Evolutionary conservation across 2,797 vertebrate genomes (phyloP), one percentile per base, ranked within the genome.

Genomic region (Halcyon leucocephala): DNA sequence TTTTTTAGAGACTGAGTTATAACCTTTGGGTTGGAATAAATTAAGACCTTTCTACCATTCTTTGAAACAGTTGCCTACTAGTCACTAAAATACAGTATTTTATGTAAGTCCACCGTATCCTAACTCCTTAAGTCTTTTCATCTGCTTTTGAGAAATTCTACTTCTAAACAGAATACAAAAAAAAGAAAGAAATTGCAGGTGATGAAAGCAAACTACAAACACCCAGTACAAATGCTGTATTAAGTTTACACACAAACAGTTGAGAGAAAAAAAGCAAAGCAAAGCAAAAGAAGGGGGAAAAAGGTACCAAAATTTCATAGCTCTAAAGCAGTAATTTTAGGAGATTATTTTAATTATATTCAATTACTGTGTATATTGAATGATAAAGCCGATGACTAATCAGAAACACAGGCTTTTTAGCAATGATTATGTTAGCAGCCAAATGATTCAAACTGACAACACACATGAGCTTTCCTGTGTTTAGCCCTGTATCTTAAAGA

Each of bases 331-430:
- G 94, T 73, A 21, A 57, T 96, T 79, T 92, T 71, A 95, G 61
- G 12, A 77, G 10, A 89, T 89, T 85, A 89, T 67, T 89, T 96
- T 81, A 96, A 95, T 95, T 86, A 91, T 77, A 71, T 31, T 71
- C 54, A 69, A 25, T 86, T 95, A 95, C 44, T 86, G 42, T 95
- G 33, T 39, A 55, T 88, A 89, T 87, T 66, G 84, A 64, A 92
- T 79, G 61, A 96, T 91, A 74, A 97, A 93, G 78, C 13, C 17
- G 8, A 71, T 69, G 78, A 93, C 84, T 55, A 81, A 83, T 64
- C 78, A 95, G 86, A 94, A 83, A 64, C 31, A 82, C 4, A 91
- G 65, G 72, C 31, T 96, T 96, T 60, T 74, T 4, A 93, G 71
- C 46, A 94, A 82, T 44, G 62, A 92, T 73, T 73, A 90, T 93